These are phyloP conservation scores for Drosophila prosaltans DNA, from an alignment of 1,140 invertebrate species.

Conservation along the genomic window DNA sequence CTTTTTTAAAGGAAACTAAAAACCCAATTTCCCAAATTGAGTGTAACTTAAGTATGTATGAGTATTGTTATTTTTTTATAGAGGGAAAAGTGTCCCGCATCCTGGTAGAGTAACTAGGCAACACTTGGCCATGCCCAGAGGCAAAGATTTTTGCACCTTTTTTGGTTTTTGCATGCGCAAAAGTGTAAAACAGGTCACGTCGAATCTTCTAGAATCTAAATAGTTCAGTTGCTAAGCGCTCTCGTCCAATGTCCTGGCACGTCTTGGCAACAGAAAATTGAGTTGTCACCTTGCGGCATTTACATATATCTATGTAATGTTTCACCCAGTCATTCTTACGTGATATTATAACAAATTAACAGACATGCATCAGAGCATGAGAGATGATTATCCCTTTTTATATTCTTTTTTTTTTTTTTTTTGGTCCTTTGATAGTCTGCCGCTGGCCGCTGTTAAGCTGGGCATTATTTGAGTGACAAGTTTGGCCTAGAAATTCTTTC, in stretches of 20 bases:
- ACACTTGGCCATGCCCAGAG: conserved; percentile 23
- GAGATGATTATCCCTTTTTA: conserved; percentile 61
- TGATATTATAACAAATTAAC: conserved; percentile 75
- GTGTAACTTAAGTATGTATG: conserved; percentile 34
- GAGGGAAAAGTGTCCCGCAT: conserved; percentile 26
- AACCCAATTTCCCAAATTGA: conserved; percentile 37
- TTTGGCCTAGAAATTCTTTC: conserved; percentile 31
- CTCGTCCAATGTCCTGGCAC: conserved; percentile 46
- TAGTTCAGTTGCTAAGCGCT: conserved; percentile 48
- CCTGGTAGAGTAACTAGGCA: conserved; percentile 47
- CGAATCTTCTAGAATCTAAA: conserved; percentile 5
- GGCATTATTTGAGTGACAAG: conserved; percentile 53
- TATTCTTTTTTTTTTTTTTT: no score
- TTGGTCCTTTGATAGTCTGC: conserved; percentile 50
- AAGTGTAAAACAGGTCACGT: conserved; percentile 36
- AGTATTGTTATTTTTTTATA: not conserved
- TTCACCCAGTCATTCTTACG: conserved; percentile 56
- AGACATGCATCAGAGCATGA: conserved; percentile 39
- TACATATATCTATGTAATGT: conserved; percentile 60
- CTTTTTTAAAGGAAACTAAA: conserved; percentile 35
- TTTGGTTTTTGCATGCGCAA: not conserved
- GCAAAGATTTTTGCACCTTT: conserved; percentile 43
- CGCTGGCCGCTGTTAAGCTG: conserved; percentile 10
- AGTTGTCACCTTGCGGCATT: conserved; percentile 71
- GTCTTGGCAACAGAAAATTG: conserved; percentile 55